A percentile compares a stretch with the other conserved stretches of the same genome.
Conservation (phyloP, 2,113 vertebrate genomes). For the Salvelinus sp. region DNA sequence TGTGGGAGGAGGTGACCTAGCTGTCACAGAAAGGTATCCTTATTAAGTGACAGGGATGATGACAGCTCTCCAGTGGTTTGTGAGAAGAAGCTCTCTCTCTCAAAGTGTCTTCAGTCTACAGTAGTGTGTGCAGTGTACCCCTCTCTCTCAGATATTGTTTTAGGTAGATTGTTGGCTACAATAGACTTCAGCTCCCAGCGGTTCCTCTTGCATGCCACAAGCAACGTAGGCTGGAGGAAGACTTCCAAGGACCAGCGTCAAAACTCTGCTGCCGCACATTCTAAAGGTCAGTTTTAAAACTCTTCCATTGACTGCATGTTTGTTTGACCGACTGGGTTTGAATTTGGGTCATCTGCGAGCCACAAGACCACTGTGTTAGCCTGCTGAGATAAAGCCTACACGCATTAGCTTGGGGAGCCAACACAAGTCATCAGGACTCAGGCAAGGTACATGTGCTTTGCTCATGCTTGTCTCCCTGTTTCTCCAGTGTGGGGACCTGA, state of each 20-base stretch:
- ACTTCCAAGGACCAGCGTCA: not conserved
- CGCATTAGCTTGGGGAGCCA: no score
- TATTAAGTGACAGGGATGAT: conserved; percentile 32
- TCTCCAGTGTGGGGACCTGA: not conserved
- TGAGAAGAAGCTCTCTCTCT: not conserved
- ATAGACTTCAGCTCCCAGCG: no score
- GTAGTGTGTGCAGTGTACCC: not conserved
- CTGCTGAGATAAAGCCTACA: no score
- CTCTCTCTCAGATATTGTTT: conserved; percentile 3
- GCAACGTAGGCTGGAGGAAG: not conserved
- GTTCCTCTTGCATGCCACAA: no score
- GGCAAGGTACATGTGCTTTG: not conserved
- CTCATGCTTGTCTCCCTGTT: not conserved
- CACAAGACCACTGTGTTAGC: no score
- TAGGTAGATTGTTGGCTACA: not conserved
- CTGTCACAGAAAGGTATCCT: conserved; percentile 48
- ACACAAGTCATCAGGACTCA: no score
- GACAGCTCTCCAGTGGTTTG: not conserved
- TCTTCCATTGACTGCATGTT: no score
- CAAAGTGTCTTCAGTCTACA: not conserved
- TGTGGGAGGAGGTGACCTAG: conserved; percentile 30
- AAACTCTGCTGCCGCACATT: conserved; percentile 1
- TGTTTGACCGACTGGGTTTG: no score
- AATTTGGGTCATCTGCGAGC: no score
- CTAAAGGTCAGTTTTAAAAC: not conserved